Conservation (phyloP, 2,797 vertebrate species). For the Chrysocyon brachyurus region DNA sequence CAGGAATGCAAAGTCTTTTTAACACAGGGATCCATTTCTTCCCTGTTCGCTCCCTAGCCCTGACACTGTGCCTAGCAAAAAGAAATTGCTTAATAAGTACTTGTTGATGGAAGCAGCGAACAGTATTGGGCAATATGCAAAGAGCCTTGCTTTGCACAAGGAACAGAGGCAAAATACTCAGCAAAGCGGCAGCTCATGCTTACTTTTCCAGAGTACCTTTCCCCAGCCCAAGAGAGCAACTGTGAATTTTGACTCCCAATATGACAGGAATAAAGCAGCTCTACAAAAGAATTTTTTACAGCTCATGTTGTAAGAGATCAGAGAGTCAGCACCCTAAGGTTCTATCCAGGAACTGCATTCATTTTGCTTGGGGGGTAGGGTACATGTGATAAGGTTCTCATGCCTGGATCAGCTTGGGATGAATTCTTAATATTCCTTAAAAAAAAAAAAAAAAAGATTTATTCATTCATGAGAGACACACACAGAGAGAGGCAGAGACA, state of each 20-base stretch:
- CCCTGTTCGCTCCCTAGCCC: neutral
- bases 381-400: neutral
- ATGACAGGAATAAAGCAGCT: neutral
- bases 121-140: neutral
- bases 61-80: neutral
- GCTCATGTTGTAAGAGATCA: neutral
- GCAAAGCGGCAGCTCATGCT: neutral
- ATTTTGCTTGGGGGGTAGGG: neutral
- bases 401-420: neutral
- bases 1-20: neutral
- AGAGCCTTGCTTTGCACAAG: neutral
- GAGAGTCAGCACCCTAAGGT: neutral
- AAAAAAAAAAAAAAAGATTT: no score
- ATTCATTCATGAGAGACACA: no score
- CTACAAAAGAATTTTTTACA: neutral
- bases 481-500: no score
- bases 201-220: neutral
- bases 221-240: neutral
- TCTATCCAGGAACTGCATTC: neutral
- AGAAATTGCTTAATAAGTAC: neutral
- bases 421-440: neutral
- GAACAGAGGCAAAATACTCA: neutral
- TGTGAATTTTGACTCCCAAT: neutral
- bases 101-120: neutral
- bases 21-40: neutral